Base-by-base conservation (phyloP, 1,140 invertebrate species). In the Drosophila nannoptera region DNA sequence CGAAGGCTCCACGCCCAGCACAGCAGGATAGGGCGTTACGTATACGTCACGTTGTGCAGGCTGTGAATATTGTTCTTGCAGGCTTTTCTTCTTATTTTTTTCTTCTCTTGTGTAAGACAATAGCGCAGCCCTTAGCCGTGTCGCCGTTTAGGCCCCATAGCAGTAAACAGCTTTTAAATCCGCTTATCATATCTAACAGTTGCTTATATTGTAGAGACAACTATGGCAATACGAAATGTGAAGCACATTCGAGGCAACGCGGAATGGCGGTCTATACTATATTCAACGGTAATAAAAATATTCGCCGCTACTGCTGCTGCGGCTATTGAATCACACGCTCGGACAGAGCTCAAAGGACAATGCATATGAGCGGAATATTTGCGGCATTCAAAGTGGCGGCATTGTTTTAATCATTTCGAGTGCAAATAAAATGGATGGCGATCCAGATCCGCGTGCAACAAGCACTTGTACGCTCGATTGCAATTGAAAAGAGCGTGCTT, bases 381-480 rank as follows among this genome's bases (percentile, higher is more conserved):
- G 11, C 29, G 14, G 45, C 55, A 69, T 43, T 42, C 56, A 38
- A 11, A 22, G 22, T 55, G 22, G 45, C 42, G 3, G 32, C 40
- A 33, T 45, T 61, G 56, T 68, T 77, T 46, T 72, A 48, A 64
- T 69, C 50, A 78, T 56, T 75, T 68, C 40, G 62, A 75, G 48
- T 67, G 71, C 50, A 63, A 75, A 61, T 55, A 64, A 73, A 43
- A 43, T 65, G 62, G 58, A 65, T 62, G 45, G n/a, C 73, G 33
- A 9, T 4, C 7, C 22, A 14, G 12, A 9, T 9, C 12, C 11
- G n/a, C 53, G 56, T 31, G 45, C 55, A 43, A 32, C 60, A 31
- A 22, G 50, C 5, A 22, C n/a, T 48, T 58, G 46, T 31, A 45
- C 56, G 16, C 48, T 42, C 66, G 45, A 55, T 64, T 63, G 45